phyloP scores from a whole-genome alignment of 2,888 invertebrate species.

The Danaus chrysippus region DNA sequence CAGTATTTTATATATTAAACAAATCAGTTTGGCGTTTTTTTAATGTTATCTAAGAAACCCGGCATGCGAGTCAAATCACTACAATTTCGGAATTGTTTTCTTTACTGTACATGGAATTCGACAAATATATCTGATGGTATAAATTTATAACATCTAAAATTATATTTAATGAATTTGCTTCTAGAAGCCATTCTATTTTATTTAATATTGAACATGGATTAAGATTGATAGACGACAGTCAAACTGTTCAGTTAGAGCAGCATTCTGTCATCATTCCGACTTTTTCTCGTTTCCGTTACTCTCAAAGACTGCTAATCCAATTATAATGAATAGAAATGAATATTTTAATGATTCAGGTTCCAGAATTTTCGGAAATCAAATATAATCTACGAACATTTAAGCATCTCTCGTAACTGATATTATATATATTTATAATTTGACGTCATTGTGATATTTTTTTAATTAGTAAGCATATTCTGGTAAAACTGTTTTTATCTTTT shows the following conservation, averaged over 20 bases:
- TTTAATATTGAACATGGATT: neutral
- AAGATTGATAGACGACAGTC: conserved; percentile 3
- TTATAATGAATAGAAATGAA: conserved; percentile 26
- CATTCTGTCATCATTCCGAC: conserved; percentile 6
- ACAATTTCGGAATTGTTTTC: no score
- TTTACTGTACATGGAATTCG: no score
- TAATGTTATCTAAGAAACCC: neutral
- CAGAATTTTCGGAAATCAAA: conserved; percentile 9
- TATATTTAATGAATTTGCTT: no score
- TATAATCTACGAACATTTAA: conserved; percentile 7
- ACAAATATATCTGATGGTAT: no score
- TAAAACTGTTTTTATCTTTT: no score
- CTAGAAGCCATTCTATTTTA: neutral
- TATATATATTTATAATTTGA: neutral
- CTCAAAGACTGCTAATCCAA: conserved; percentile 36
- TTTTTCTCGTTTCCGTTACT: conserved; percentile 10
- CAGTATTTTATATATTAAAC: neutral
- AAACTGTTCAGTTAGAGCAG: conserved; percentile 1
- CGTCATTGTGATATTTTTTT: neutral
- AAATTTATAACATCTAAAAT: no score
- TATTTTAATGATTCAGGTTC: conserved; percentile 25
- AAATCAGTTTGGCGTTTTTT: neutral
- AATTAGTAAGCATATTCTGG: neutral
- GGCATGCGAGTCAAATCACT: no score
- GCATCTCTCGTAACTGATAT: neutral